Evolutionary conservation across 2,888 invertebrate species (phyloP).

Genomic region (Ochropleura leucogaster): DNA sequence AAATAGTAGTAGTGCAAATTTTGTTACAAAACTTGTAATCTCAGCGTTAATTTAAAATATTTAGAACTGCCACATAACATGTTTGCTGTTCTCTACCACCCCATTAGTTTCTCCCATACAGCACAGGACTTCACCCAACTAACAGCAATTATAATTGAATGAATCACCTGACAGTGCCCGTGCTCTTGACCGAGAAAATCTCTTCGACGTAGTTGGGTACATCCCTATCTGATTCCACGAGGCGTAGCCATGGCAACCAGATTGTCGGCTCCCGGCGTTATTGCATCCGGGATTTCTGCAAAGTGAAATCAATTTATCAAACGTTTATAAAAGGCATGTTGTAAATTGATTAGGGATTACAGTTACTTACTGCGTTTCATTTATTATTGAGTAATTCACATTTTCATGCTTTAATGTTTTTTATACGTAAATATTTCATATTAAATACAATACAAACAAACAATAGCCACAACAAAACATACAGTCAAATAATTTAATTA

Average conservation of each 20-base stretch:
- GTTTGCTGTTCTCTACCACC: not conserved
- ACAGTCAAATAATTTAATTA: no score
- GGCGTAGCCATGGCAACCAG: constrained; percentile 57
- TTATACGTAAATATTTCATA: not conserved
- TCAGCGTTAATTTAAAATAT: not conserved
- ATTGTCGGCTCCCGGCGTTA: constrained; percentile 33
- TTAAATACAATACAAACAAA: not conserved
- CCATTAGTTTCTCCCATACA: not conserved
- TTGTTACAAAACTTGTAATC: not conserved
- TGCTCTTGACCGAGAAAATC: constrained; percentile 49
- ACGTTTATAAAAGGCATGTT: not conserved
- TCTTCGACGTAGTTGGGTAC: constrained; percentile 23
- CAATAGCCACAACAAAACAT: no score
- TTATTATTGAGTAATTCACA: not conserved
- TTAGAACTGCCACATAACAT: not conserved
- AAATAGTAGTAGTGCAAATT: no score
- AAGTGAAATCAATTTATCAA: constrained; percentile 54
- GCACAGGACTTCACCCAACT: not conserved
- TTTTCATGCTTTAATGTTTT: not conserved
- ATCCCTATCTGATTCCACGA: constrained; percentile 51
- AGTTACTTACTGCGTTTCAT: not conserved
- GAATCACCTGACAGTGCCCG: constrained; percentile 16
- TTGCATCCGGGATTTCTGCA: constrained; percentile 61
- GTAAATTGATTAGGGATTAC: constrained; percentile 5
- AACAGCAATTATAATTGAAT: constrained; percentile 35